A percentile compares a stretch with the other conserved stretches of the same genome.
Evolutionary conservation across 2,113 vertebrate genomes (phyloP).

Genomic region (Calonectris borealis): DNA sequence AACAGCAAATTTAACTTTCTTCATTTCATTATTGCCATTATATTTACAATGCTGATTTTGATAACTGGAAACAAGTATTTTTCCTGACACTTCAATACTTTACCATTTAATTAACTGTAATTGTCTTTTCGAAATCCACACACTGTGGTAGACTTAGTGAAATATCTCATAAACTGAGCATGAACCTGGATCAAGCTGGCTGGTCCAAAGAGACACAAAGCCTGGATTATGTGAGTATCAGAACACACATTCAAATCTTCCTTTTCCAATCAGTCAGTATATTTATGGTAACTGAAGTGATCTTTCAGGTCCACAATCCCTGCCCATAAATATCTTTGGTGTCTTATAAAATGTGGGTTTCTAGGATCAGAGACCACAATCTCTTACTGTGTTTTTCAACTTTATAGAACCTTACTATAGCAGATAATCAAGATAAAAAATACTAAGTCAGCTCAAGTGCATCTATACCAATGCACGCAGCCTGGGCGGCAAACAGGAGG

Average conservation of each 20-base stretch:
- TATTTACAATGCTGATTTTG: not conserved
- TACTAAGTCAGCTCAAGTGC: accelerated
- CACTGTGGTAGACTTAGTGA: not conserved
- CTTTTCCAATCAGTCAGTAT: not conserved
- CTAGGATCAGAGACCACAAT: not conserved
- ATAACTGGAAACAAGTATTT: not conserved
- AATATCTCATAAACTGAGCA: not conserved
- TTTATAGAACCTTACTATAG: not conserved
- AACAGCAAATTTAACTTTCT: not conserved
- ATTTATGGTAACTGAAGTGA: not conserved
- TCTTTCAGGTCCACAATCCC: not conserved
- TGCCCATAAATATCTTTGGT: not conserved
- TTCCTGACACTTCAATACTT: not conserved
- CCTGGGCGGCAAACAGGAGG: too few species aligned
- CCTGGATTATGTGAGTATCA: accelerated
- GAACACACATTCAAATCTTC: not conserved
- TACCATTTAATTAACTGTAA: not conserved
- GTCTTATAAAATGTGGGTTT: not conserved
- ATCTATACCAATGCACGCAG: too few species aligned
- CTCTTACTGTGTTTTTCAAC: not conserved
- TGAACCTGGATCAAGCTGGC: not conserved
- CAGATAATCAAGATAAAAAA: not conserved
- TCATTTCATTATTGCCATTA: not conserved
- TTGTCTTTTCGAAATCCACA: not conserved
- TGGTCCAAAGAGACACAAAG: not conserved